Evolutionary conservation across 1,140 invertebrate genomes (phyloP).

Genomic region (Dufourea novaeangliae): DNA sequence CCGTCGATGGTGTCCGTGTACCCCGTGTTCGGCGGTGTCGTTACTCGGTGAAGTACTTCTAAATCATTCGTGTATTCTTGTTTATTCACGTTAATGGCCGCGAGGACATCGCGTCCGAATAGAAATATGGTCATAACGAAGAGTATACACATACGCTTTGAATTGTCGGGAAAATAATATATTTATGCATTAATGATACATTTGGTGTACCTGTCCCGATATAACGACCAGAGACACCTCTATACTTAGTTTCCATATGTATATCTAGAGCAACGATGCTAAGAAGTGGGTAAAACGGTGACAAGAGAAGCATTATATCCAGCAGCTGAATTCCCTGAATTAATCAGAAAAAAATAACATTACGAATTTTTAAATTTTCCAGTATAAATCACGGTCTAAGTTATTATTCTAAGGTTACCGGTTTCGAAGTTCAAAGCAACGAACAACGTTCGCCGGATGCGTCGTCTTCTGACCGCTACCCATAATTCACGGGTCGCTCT

Average conservation of each 20-base stretch:
- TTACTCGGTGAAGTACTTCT: conserved; percentile 45
- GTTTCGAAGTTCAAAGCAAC: background rate
- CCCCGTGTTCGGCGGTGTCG: conserved; percentile 41
- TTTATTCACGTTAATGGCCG: conserved; percentile 44
- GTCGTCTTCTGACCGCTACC: background rate
- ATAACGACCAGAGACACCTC: conserved; percentile 2
- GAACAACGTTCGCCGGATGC: background rate
- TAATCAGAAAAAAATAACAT: no score
- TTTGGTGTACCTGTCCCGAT: no score
- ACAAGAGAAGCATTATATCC: no score
- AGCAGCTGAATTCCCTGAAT: no score
- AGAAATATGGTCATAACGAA: conserved; percentile 23
- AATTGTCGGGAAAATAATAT: conserved; percentile 18
- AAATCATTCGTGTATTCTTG: conserved; percentile 48
- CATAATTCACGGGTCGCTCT: background rate
- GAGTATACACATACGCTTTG: background rate
- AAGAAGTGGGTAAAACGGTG: no score
- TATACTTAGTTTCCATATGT: background rate
- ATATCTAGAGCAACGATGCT: no score
- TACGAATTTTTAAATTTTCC: no score
- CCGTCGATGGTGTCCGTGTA: conserved; percentile 11
- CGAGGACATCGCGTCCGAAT: background rate
- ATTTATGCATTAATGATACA: conserved; percentile 47
- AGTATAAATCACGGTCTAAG: no score
- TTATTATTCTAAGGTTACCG: no score